Conservation (phyloP, 37 sponge, comb jelly and placozoan species). For the Cliona cf. orientalis region DNA sequence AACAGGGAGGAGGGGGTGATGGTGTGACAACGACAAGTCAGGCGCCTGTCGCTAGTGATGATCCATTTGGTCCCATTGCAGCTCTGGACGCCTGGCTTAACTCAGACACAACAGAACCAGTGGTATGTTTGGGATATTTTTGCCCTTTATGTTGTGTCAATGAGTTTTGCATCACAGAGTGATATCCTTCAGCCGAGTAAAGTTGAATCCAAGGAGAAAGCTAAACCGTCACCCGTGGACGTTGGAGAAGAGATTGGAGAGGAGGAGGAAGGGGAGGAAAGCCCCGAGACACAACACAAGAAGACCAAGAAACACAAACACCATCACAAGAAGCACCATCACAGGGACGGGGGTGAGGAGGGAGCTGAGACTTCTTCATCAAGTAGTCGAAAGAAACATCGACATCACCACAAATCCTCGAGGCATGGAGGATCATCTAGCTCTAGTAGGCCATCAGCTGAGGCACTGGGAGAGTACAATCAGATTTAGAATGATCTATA, state of each 20-base stretch:
- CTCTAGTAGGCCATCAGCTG: no score
- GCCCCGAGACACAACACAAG: neutral
- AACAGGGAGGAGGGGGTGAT: neutral
- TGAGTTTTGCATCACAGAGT: neutral
- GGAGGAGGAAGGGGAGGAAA: conserved; percentile 14
- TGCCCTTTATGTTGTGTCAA: neutral
- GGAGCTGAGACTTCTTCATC: neutral
- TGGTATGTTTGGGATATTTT: neutral
- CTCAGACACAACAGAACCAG: conserved; percentile 11
- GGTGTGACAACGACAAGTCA: neutral
- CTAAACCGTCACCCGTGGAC: no score
- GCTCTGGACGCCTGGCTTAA: conserved; percentile 68
- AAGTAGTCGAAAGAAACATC: conserved; percentile 26
- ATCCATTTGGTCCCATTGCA: conserved; percentile 43
- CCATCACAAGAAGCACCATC: conserved; percentile 11
- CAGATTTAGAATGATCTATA: neutral
- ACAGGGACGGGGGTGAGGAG: conserved; percentile 7
- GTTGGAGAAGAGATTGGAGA: neutral
- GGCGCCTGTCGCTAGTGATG: neutral
- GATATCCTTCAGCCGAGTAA: neutral
- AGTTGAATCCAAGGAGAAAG: no score
- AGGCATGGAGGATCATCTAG: neutral
- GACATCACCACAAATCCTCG: conserved; percentile 6
- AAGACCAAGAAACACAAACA: conserved; percentile 33
- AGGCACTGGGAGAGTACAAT: no score